A percentile compares a stretch with the other conserved stretches of the same genome.
Conservation (phyloP, 64 coral and sea anemone genomes). For the Montipora sp. region DNA sequence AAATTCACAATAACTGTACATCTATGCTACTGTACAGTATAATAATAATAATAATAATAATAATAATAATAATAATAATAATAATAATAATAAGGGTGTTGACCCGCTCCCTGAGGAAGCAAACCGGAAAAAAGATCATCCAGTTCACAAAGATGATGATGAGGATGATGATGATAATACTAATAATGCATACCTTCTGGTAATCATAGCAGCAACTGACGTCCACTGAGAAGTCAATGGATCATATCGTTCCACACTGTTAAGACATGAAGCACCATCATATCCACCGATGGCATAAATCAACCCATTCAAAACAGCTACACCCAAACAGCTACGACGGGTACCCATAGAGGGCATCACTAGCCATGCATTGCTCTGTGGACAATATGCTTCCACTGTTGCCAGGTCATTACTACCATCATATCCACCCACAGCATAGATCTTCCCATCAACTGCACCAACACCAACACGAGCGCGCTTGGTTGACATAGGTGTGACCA, state of each 20-base stretch:
- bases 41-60: no score
- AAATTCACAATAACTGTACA: no score
- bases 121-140: no score
- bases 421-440: conserved; percentile 90
- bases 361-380: conserved; percentile 79
- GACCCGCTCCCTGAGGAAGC: no score
- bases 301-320: conserved; percentile 78
- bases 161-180: not conserved
- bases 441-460: conserved; percentile 64
- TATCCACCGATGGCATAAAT: conserved; percentile 93
- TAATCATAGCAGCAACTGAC: conserved; percentile 84
- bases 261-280: conserved; percentile 95
- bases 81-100: no score
- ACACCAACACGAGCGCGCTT: conserved; percentile 89
- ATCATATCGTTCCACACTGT: conserved; percentile 90
- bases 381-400: conserved; percentile 84
- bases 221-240: conserved; percentile 85
- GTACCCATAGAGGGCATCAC: conserved; percentile 84
- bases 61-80: no score
- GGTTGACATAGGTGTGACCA: conserved; percentile 91
- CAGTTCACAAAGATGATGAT: no score
- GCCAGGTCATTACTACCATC: conserved; percentile 88
- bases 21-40: no score
- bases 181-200: conserved; percentile 68
- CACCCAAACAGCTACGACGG: conserved; percentile 87